Evolutionary conservation across 2,113 vertebrate species (phyloP), one percentile per base, ranked within the genome.

Genomic region (Brienomyrus brachyistius): DNA sequence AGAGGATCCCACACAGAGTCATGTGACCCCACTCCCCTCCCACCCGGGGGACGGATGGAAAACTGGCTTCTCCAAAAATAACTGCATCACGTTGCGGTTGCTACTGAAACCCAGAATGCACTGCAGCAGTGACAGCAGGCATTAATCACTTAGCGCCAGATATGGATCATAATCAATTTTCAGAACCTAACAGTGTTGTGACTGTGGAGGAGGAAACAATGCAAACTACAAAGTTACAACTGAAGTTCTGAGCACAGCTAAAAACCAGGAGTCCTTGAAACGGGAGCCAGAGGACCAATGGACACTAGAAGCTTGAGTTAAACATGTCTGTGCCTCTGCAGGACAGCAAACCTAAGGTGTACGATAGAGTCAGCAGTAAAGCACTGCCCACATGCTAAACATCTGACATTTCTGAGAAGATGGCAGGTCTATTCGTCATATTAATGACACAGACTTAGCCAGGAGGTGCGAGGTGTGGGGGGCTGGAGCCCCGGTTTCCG

Each of bases 111-210:
- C 62, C 23, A 77, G 62, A 40, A 48, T 74, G 88, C 88, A 9
- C 45, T 50, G 66, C 88, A 43, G n/a, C 88, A 4, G 2, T 84
- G 88, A 89, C 88, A 89, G 88, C 77, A 59, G 17, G 54, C 88
- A 89, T 89, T 89, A 48, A 89, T 89, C 88, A 83, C 11, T 9
- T n/a, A 23, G 23, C 5, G 27, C 88, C 27, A 21, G 27, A 23
- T n/a, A 27, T 74, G 70, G 88, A 21, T 89, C n/a, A 80, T 43
- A 77, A 89, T 89, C 88, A 80, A 80, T 89, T 89, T 11, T 89
- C 45, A 59, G 88, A 19, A 35, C 88, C 80, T 48, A 52, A 35
- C 17, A 80, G 47, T 52, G 54, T 19, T 21, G 54, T 19, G 87
- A 80, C 47, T 82, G 8, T 35, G 21, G 35, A 62, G 40, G 59